These are phyloP conservation scores for Phalera bucephala DNA, from an alignment of 2,888 invertebrate species.

Conservation along the genomic window DNA sequence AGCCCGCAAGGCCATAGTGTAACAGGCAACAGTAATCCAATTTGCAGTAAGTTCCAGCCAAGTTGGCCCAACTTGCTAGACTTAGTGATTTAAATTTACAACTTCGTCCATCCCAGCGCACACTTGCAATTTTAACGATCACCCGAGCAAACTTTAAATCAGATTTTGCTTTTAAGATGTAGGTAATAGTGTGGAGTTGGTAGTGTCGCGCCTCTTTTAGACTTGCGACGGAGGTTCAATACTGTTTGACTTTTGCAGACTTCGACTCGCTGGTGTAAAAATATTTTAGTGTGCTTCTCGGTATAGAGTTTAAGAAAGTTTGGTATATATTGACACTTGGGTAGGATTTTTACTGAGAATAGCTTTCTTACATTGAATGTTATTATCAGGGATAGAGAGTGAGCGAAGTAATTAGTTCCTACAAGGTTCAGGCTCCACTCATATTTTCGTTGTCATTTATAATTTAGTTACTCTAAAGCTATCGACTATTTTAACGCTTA, in stretches of 20 bases:
- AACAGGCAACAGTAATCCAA: constrained; percentile 64
- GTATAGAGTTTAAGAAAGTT: too few species aligned
- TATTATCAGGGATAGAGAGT: too few species aligned
- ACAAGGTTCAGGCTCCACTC: too few species aligned
- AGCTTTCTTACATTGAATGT: too few species aligned
- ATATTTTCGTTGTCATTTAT: too few species aligned
- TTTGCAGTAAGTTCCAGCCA: constrained; percentile 66
- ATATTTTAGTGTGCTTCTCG: too few species aligned
- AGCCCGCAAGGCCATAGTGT: constrained; percentile 44
- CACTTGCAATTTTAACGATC: constrained; percentile 74
- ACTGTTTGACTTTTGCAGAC: constrained; percentile 2
- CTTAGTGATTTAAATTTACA: constrained; percentile 80
- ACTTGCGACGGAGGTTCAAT: constrained; percentile 10
- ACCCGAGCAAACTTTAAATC: constrained; percentile 54
- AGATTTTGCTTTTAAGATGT: constrained; percentile 53
- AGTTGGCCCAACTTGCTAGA: constrained; percentile 57
- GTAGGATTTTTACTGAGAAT: too few species aligned
- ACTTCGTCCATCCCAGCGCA: constrained; percentile 58
- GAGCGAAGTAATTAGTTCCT: too few species aligned
- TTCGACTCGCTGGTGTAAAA: too few species aligned
- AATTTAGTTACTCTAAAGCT: too few species aligned
- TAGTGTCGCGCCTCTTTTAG: constrained; percentile 18
- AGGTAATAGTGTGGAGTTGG: constrained; percentile 38
- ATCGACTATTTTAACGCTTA: too few species aligned
- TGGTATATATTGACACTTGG: too few species aligned